Percentiles rank a stretch among this genome's conserved stretches.
Evolutionary conservation across 2,888 invertebrate species (phyloP).

Genomic region (Drosophila percnosoma): DNA sequence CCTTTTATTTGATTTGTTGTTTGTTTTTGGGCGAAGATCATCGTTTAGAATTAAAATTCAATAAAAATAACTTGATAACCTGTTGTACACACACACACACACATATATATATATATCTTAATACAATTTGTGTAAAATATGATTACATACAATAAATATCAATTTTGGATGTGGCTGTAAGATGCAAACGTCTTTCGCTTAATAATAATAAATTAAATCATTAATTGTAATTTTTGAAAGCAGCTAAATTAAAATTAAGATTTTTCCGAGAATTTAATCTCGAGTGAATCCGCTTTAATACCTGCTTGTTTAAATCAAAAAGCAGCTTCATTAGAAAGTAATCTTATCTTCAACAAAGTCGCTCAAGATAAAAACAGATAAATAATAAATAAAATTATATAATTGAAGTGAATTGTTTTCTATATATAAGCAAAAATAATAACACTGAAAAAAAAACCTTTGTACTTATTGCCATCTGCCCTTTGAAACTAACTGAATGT

Average conservation of each 20-base stretch:
- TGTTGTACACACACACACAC: conserved; percentile 7
- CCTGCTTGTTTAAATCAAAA: not conserved
- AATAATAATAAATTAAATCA: not conserved
- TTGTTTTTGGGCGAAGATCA: conserved; percentile 6
- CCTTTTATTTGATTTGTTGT: not conserved
- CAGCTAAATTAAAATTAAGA: not conserved
- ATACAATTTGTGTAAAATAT: not conserved
- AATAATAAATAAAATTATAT: not conserved
- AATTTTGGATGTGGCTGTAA: not conserved
- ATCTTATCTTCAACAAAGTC: not conserved
- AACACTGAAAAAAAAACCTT: not conserved
- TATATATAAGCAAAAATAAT: not conserved
- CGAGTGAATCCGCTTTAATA: not conserved
- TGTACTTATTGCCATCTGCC: not conserved
- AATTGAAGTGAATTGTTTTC: not conserved
- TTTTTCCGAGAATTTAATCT: not conserved
- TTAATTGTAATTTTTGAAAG: not conserved
- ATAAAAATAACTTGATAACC: conserved; percentile 22
- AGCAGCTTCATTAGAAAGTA: not conserved
- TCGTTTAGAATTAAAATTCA: conserved; percentile 17
- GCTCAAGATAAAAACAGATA: not conserved
- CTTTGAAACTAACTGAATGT: conserved; percentile 2
- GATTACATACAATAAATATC: not conserved
- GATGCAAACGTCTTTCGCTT: not conserved
- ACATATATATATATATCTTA: not conserved